Conservation (phyloP, 2,888 invertebrate species). For the Trichacis sp. region DNA sequence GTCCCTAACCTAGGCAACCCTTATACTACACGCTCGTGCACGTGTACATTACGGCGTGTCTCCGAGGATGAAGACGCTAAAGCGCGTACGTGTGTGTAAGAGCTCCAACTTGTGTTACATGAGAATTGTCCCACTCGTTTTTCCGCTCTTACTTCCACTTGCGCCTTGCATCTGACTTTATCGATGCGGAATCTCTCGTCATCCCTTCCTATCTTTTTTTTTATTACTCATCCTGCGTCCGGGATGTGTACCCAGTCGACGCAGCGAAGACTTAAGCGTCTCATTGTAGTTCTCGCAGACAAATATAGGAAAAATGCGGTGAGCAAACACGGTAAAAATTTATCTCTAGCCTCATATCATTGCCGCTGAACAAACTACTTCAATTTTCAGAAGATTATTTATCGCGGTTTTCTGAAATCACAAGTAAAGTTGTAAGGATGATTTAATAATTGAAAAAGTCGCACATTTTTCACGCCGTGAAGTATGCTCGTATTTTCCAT, state of each 20-base stretch:
- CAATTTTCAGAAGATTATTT: too few species aligned
- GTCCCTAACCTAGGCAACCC: constrained; percentile 69
- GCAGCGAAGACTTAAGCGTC: constrained; percentile 63
- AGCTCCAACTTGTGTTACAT: constrained; percentile 21
- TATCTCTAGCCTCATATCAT: too few species aligned
- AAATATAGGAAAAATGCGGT: constrained; percentile 65
- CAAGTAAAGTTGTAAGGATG: too few species aligned
- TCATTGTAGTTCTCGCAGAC: constrained; percentile 62
- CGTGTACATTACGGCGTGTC: constrained; percentile 50
- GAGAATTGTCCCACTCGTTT: constrained; percentile 44
- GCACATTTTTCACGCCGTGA: too few species aligned
- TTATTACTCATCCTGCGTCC: constrained; percentile 46
- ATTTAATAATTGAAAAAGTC: too few species aligned
- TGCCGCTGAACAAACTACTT: too few species aligned
- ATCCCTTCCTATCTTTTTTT: constrained; percentile 31
- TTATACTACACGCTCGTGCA: constrained; percentile 55
- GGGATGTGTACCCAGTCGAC: constrained; percentile 63
- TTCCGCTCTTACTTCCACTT: constrained; percentile 32
- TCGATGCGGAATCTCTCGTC: constrained; percentile 33
- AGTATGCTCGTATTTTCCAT: too few species aligned
- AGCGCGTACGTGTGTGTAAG: constrained; percentile 15
- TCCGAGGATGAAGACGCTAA: constrained; percentile 39
- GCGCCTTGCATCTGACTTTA: constrained; percentile 29
- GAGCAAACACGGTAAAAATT: constrained; percentile 39
- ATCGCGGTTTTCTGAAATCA: too few species aligned